Evolutionary conservation across 2,113 vertebrate genomes (phyloP).

Genomic region (Poecile atricapillus): DNA sequence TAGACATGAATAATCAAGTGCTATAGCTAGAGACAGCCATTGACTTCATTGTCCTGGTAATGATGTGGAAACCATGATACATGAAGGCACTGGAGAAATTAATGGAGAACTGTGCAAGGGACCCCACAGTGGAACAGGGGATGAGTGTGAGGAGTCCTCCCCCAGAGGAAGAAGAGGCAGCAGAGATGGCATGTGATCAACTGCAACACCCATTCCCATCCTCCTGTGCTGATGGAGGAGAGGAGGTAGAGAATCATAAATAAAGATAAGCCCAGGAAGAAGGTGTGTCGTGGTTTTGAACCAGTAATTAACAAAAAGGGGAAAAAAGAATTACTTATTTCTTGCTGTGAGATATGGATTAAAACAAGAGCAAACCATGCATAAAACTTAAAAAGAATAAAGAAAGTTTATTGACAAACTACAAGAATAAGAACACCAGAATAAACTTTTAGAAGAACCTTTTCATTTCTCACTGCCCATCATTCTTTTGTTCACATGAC

Average conservation of each 20-base stretch:
- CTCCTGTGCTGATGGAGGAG: neutral
- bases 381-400: no score
- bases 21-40: neutral
- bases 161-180: neutral
- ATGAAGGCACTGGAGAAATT: neutral
- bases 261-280: neutral
- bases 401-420: no score
- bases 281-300: no score
- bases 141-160: neutral
- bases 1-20: neutral
- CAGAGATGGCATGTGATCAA: rapidly evolving
- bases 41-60: neutral
- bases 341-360: no score
- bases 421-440: no score
- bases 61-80: neutral
- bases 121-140: neutral
- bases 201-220: neutral
- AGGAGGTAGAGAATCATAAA: neutral
- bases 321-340: no score
- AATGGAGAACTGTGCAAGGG: neutral
- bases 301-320: no score
- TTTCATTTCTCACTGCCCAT: no score
- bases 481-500: no score
- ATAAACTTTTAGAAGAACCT: no score
- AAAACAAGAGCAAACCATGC: no score